Evolutionary conservation across 1,140 invertebrate species (phyloP).

Genomic region (Gyrodactylus salaris): DNA sequence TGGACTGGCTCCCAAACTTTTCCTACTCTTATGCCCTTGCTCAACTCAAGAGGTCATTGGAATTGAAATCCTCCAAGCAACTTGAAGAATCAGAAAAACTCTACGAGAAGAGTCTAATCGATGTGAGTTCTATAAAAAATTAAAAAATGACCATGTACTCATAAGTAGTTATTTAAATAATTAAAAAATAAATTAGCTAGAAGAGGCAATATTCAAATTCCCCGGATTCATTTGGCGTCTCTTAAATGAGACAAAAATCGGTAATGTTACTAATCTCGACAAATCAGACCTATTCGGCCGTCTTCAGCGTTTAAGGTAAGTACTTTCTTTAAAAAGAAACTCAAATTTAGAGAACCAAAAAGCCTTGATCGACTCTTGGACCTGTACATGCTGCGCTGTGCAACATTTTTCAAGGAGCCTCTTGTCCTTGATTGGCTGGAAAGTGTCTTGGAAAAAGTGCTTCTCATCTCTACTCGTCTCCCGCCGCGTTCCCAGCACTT

Average conservation of each 20-base stretch:
- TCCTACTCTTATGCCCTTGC: neutral
- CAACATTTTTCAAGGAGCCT: neutral
- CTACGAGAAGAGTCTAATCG: no score
- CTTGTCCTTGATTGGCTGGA: neutral
- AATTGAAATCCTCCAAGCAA: neutral
- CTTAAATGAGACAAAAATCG: neutral
- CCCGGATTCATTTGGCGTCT: neutral
- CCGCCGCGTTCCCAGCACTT: neutral
- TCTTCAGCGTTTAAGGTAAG: neutral
- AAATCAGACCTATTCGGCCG: neutral
- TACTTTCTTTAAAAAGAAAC: neutral
- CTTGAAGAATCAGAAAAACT: no score
- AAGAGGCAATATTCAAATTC: neutral
- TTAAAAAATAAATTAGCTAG: neutral
- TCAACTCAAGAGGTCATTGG: neutral
- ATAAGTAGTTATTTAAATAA: no score
- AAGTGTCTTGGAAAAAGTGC: neutral
- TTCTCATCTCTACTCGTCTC: neutral
- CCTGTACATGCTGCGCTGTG: neutral
- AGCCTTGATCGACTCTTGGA: neutral
- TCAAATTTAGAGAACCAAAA: neutral
- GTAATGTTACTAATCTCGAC: neutral
- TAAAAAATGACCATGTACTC: no score
- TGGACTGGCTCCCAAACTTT: neutral
- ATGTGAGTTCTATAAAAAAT: no score